A percentile compares a stretch with the other conserved stretches of the same genome.
Evolutionary conservation across 2,113 vertebrate genomes (phyloP).

Genomic region (Antennarius striatus): DNA sequence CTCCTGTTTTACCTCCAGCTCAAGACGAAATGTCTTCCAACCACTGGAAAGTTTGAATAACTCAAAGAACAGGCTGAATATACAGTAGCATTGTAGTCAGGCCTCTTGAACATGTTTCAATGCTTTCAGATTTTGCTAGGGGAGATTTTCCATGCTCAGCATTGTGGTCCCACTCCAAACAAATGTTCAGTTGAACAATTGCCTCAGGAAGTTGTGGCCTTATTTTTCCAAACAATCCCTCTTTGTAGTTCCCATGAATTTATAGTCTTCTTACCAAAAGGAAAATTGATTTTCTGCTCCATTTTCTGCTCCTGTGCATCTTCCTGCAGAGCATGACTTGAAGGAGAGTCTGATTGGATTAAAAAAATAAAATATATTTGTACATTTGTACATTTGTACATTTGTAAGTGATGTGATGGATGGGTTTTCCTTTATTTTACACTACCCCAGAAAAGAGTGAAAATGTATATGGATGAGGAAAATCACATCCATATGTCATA

Average conservation of each 20-base stretch:
- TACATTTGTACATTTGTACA: too few species aligned
- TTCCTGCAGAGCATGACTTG: conserved; percentile 10
- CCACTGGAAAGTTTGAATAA: conserved; percentile 31
- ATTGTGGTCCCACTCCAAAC: conserved; percentile 12
- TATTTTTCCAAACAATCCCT: conserved; percentile 48
- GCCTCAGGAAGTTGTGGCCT: conserved; percentile 47
- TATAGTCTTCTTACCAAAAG: conserved; percentile 16
- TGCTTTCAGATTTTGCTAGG: conserved; percentile 33
- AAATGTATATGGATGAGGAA: conserved; percentile 65
- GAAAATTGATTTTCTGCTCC: background rate
- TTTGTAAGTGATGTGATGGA: conserved; percentile 46
- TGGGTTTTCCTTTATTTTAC: conserved; percentile 47
- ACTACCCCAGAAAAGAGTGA: conserved; percentile 44
- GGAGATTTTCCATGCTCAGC: conserved; percentile 51
- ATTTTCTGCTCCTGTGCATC: conserved; percentile 2
- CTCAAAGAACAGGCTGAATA: conserved; percentile 27
- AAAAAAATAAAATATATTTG: conserved; percentile 20
- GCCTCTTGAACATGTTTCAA: conserved; percentile 43
- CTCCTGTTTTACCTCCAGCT: conserved; percentile 38
- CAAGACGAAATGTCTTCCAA: background rate
- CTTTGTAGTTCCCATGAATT: conserved; percentile 40
- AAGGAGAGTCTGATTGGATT: conserved; percentile 8
- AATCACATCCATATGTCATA: conserved; percentile 77
- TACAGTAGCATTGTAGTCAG: conserved; percentile 43
- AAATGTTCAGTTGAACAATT: conserved; percentile 22